Evolutionary conservation across 1,140 invertebrate species (phyloP).

Genomic region (Trinorchestia longiramus): DNA sequence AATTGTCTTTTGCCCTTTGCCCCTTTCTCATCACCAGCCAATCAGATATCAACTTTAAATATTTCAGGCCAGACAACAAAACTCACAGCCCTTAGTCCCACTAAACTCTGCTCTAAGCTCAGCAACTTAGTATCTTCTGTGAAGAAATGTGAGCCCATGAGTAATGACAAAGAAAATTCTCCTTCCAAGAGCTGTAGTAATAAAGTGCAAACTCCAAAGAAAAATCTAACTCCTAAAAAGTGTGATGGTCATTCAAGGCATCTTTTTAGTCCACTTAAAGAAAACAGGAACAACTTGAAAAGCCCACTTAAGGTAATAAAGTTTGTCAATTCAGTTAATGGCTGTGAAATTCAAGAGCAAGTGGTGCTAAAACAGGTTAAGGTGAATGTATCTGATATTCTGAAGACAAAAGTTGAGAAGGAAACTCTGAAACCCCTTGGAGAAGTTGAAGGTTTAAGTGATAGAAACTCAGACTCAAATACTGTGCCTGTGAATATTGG

Average conservation of each 20-base stretch:
- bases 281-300: neutral
- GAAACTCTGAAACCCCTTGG: neutral
- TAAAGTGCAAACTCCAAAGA: neutral
- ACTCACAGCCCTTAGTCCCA: neutral
- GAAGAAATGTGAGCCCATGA: neutral
- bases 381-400: neutral
- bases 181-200: neutral
- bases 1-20: neutral
- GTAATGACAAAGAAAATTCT: conserved; percentile 22
- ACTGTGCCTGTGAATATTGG: neutral
- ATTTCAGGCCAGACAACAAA: too few species aligned
- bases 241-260: neutral
- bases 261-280: neutral
- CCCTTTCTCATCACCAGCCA: neutral
- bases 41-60: neutral
- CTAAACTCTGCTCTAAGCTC: neutral
- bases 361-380: neutral
- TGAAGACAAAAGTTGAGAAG: neutral
- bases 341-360: neutral
- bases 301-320: neutral
- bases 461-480: neutral
- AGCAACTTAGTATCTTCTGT: neutral
- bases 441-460: neutral
- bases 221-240: neutral
- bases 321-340: neutral